These are phyloP conservation scores for Pycnonotus jocosus DNA, from an alignment of 2,113 vertebrate genomes.

Conservation along the genomic window DNA sequence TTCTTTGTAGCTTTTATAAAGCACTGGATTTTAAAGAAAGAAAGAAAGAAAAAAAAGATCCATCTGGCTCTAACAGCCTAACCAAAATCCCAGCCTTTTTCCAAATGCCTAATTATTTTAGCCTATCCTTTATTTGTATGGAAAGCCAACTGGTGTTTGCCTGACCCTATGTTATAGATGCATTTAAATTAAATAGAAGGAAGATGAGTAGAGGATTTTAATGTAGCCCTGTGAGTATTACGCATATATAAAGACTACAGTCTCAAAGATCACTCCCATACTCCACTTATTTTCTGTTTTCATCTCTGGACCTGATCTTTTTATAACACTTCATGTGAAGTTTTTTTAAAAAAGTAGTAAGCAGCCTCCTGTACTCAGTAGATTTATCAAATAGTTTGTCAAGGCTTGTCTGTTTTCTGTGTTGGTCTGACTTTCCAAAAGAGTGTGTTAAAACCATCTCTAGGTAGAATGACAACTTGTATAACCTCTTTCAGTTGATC, in stretches of 20 bases:
- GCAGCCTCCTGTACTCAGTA: neutral
- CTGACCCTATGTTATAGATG: neutral
- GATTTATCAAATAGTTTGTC: neutral
- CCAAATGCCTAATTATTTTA: neutral
- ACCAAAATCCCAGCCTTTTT: neutral
- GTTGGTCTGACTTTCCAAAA: neutral
- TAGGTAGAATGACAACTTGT: neutral
- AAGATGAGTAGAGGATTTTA: neutral
- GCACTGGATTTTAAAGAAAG: neutral
- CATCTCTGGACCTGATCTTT: neutral
- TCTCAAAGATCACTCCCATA: neutral
- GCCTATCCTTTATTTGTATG: neutral
- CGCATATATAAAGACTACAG: fast-evolving
- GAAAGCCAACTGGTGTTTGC: neutral
- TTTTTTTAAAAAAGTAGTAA: neutral
- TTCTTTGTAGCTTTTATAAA: neutral
- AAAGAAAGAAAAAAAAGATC: neutral
- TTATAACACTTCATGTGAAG: neutral
- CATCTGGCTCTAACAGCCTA: neutral
- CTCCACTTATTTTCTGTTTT: neutral
- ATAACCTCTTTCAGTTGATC: neutral
- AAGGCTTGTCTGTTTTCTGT: neutral
- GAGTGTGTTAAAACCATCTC: neutral
- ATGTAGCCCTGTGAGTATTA: neutral
- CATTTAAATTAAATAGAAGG: neutral